phyloP scores from a whole-genome alignment of 2,113 vertebrate genomes.

The Sorex araneus region DNA sequence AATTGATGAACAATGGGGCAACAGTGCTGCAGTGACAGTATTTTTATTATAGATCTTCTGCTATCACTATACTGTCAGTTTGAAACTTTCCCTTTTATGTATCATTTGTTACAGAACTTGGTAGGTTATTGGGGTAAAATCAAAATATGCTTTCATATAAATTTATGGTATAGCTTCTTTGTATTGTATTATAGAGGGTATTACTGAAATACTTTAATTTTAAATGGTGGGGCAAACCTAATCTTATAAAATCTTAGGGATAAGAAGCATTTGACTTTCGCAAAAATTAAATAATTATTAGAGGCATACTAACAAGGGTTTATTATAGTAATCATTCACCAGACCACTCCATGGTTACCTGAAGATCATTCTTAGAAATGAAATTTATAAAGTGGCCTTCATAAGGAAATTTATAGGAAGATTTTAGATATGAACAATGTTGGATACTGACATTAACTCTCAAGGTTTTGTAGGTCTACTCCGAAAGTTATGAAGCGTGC shows the following conservation, averaged over 20 bases:
- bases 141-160: neutral
- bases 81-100: neutral
- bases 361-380: slow-evolving; percentile 2
- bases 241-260: neutral
- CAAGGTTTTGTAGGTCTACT: neutral
- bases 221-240: neutral
- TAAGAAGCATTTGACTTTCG: slow-evolving; percentile 11
- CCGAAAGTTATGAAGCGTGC: neutral
- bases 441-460: neutral
- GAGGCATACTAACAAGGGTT: neutral
- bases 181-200: neutral
- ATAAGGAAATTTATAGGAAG: neutral
- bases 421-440: neutral
- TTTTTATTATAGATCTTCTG: neutral
- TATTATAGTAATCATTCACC: neutral
- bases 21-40: too few relatives aligned
- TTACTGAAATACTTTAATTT: neutral
- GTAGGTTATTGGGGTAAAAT: neutral
- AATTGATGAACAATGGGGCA: too few relatives aligned
- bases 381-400: neutral
- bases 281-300: neutral
- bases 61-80: neutral
- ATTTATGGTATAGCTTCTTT: neutral
- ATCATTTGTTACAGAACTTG: neutral
- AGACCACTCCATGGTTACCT: neutral